These are phyloP conservation scores for Paedocypris micromegethes DNA, from an alignment of 2,797 vertebrate species.

Conservation along the genomic window DNA sequence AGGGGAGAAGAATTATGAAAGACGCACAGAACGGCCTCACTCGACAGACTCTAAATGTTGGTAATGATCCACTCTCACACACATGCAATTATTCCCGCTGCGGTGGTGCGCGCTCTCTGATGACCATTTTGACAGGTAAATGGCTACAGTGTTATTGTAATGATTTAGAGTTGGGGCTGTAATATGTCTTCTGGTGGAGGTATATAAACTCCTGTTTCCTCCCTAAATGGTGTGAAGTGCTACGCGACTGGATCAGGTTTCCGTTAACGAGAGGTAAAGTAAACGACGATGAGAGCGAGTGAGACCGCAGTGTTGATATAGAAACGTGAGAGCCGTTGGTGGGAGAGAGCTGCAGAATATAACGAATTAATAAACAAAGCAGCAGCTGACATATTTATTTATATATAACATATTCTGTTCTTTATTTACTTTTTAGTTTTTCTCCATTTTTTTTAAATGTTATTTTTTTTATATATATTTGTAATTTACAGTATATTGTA, in stretches of 20 bases:
- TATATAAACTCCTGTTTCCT: conserved; percentile 36
- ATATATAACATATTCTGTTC: no score
- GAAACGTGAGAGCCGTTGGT: conserved; percentile 36
- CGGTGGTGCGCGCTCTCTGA: conserved; percentile 10
- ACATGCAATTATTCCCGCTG: conserved; percentile 5
- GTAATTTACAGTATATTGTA: no score
- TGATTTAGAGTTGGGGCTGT: conserved; percentile 19
- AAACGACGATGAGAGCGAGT: conserved; percentile 28
- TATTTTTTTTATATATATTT: no score
- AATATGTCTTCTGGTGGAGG: conserved; percentile 27
- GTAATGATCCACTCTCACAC: conserved; percentile 19
- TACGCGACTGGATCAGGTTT: conserved; percentile 38
- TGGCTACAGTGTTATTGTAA: conserved; percentile 42
- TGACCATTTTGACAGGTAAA: conserved; percentile 41
- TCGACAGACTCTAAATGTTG: conserved; percentile 3
- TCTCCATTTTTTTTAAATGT: no score
- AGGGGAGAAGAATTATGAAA: conserved; percentile 19
- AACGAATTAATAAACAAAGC: conserved; percentile 14
- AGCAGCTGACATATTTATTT: neutral
- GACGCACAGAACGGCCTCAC: conserved; percentile 18
- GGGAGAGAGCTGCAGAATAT: conserved; percentile 16
- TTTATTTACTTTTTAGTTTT: no score
- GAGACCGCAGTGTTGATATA: conserved; percentile 44
- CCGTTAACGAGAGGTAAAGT: conserved; percentile 46
- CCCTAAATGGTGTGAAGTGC: conserved; percentile 14